Percentiles rank a stretch among this genome's conserved stretches.
Conservation (phyloP, 1,140 invertebrate genomes). For the Scaptomyza montana region DNA sequence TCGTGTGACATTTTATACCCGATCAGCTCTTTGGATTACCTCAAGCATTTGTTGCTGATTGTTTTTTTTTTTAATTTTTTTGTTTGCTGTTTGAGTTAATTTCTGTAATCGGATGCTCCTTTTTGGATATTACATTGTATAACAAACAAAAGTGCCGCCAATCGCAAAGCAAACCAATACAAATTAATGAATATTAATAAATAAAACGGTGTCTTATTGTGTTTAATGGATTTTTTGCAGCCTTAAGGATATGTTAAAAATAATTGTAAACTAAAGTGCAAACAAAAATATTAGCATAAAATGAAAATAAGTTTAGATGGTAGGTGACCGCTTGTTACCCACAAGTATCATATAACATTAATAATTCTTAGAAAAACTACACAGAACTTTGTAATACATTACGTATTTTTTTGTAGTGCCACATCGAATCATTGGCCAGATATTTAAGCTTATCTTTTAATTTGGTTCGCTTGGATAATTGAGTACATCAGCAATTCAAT, state of each 20-base stretch:
- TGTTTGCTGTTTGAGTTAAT: conserved; percentile 53
- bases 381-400: not conserved
- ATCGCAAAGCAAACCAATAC: conserved; percentile 3
- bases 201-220: not conserved
- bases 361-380: conserved; percentile 6
- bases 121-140: conserved; percentile 30
- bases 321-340: conserved; percentile 19
- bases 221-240: too few relatives aligned
- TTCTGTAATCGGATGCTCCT: conserved; percentile 65
- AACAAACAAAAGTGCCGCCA: conserved; percentile 44
- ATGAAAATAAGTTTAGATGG: conserved; percentile 45
- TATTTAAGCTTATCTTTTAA: conserved; percentile 6
- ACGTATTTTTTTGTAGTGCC: not conserved
- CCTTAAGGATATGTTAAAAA: conserved; percentile 13
- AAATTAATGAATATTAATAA: not conserved
- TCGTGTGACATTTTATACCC: conserved; percentile 8
- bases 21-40: conserved; percentile 18
- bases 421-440: not conserved
- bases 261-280: conserved; percentile 2
- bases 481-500: conserved; percentile 49
- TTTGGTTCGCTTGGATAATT: conserved; percentile 40
- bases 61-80: conserved; percentile 21
- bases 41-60: conserved; percentile 12
- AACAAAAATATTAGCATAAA: conserved; percentile 10
- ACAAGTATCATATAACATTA: not conserved